Percentiles rank a stretch among this genome's conserved stretches.
Conservation (phyloP, 2,797 vertebrate genomes). For the Tokudaia tokunoshimensis region DNA sequence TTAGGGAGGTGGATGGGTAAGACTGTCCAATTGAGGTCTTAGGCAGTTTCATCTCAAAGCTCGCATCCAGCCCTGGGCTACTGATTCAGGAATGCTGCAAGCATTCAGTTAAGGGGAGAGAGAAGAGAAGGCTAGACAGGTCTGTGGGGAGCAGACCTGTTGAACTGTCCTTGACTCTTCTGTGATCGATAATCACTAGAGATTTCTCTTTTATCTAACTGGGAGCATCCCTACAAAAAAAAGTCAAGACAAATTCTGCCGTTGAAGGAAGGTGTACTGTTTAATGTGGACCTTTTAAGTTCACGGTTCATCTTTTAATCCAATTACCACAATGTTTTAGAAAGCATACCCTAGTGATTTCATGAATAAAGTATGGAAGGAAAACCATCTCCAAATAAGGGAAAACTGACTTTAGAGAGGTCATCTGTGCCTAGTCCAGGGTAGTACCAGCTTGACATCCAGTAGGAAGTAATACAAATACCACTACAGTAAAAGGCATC, state of each 20-base stretch:
- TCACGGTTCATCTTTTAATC: background rate
- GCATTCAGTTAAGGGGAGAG: background rate
- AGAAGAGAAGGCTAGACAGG: background rate
- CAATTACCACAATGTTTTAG: background rate
- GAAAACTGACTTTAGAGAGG: background rate
- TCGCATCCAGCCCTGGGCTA: background rate
- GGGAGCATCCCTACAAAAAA: background rate
- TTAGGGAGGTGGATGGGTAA: background rate
- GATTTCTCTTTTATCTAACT: background rate
- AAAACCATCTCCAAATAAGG: background rate
- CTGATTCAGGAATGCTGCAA: background rate
- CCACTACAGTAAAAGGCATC: background rate
- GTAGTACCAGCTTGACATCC: background rate
- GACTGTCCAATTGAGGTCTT: background rate
- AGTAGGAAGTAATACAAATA: background rate
- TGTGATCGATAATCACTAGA: background rate
- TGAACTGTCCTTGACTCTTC: background rate
- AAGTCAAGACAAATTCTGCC: background rate
- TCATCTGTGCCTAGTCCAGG: background rate
- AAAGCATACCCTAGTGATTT: conserved; percentile 8
- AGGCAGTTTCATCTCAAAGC: background rate
- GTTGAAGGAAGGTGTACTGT: background rate
- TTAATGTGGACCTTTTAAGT: conserved; percentile 4
- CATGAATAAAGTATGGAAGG: background rate
- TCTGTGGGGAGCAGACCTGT: background rate